Base-by-base conservation (phyloP, 2,113 vertebrate species). In the Stictonetta naevosa region DNA sequence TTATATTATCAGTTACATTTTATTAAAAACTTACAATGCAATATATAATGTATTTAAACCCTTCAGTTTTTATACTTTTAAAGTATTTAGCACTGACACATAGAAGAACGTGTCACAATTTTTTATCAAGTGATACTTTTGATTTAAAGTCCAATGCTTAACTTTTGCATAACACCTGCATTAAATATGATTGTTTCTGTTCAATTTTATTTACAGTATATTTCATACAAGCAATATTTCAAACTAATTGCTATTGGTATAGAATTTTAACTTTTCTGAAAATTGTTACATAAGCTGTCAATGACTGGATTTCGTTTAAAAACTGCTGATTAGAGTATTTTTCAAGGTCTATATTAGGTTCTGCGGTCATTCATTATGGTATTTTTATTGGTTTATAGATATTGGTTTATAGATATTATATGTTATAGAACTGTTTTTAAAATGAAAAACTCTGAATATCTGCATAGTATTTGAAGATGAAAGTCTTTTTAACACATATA, bases 51-150 rank as follows among this genome's bases (percentile, higher is more conserved):
- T 56, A 63, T 50, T 92, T 76, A 92, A 42, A 87, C 76, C 75
- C 72, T 82, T 52, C 71, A 64, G 58, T 55, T 68, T 92, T 92
- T 87, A 76, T 77, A 58, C 76, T 83, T 38, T 69, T 68, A 82
- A 60, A 87, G 62, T 82, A 92, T 82, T 92, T 87, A 92, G 76
- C 77, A 64, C 69, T 92, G 77, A 92, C 78, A 78, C 84, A 64
- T 76, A 76, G 6, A 58, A 87, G 50, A 48, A 87, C 50, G 78
- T 77, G 83, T 82, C 86, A 76, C 83, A 92, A 40, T 53, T 48
- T 63, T 13, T 36, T 34, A 19, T 36, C 25, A 23, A 11, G 77
- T 59, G 62, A 60, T n/a, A 36, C 36, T 83, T 80, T 69, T 75
- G 40, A 89, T 78, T 46, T 34, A 33, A 79, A 62, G 73, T n/a